Percentiles rank a stretch among this genome's conserved stretches.
These are phyloP conservation scores for Nasonia longicornis DNA, from an alignment of 1,140 invertebrate species.

Conservation along the genomic window DNA sequence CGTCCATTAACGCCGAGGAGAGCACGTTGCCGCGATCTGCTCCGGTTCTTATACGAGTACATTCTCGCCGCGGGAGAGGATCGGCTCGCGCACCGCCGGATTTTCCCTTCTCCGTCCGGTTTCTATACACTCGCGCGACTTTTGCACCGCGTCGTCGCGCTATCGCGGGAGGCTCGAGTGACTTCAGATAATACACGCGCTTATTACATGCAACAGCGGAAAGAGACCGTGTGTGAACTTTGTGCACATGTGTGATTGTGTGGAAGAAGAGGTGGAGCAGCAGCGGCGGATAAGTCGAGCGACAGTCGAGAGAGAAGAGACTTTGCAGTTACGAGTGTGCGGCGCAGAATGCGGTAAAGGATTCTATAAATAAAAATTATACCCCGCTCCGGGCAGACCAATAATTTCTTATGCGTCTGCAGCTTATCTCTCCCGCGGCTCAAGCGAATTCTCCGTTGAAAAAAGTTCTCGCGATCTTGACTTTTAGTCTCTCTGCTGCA, in stretches of 20 bases:
- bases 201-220: too few relatives aligned
- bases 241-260: not conserved
- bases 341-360: conserved; percentile 12
- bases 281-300: not conserved
- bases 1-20: conserved; percentile 50
- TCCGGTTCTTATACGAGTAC: not conserved
- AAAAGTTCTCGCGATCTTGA: not conserved
- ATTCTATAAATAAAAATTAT: conserved; percentile 7
- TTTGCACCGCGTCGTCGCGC: too few relatives aligned
- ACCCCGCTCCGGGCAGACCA: not conserved
- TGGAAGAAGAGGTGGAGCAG: not conserved
- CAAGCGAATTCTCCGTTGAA: not conserved
- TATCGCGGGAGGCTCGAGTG: too few relatives aligned
- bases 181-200: too few relatives aligned
- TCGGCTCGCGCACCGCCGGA: not conserved
- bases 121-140: too few relatives aligned
- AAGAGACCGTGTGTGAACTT: too few relatives aligned
- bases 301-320: not conserved
- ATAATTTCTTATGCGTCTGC: not conserved
- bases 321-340: not conserved
- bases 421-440: too few relatives aligned
- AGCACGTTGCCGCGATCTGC: conserved; percentile 31
- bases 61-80: not conserved
- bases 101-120: not conserved
- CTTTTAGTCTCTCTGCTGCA: not conserved